These are phyloP conservation scores for Artibeus lituratus DNA, from an alignment of 2,797 vertebrate species.

Conservation along the genomic window DNA sequence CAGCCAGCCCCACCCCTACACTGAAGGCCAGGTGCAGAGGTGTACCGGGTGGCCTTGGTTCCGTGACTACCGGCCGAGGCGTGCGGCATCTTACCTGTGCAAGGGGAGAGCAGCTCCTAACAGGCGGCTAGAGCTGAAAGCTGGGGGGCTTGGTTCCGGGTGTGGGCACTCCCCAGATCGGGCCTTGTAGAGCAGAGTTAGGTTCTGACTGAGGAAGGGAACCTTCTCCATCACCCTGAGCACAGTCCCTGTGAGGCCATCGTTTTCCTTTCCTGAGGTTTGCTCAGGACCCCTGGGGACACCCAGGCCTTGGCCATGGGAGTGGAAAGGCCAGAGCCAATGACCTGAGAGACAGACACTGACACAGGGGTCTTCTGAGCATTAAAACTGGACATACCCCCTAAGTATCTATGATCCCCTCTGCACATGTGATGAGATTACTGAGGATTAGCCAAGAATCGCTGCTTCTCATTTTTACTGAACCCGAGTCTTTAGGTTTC, in stretches of 20 bases:
- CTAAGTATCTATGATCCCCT: not conserved
- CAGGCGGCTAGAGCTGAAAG: not conserved
- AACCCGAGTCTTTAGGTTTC: not conserved
- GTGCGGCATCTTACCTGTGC: not conserved
- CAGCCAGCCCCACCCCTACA: no score
- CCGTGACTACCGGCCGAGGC: not conserved
- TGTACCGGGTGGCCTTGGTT: not conserved
- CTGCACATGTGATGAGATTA: not conserved
- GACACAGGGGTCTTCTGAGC: not conserved
- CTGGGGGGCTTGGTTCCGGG: not conserved
- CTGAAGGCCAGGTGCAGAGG: not conserved
- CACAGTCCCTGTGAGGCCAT: not conserved
- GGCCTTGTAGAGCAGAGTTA: not conserved
- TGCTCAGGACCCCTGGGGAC: not conserved
- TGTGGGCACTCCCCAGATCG: not conserved
- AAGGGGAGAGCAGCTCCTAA: not conserved
- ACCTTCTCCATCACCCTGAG: not conserved
- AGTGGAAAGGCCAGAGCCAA: not conserved
- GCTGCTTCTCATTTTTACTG: not conserved
- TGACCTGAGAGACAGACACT: not conserved
- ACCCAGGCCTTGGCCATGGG: not conserved
- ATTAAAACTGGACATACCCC: not conserved
- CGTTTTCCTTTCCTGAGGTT: not conserved
- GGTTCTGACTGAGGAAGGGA: not conserved
- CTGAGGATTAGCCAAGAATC: not conserved